phyloP scores from a whole-genome alignment of 1,140 invertebrate genomes.

The Cecropterus lyciades region DNA sequence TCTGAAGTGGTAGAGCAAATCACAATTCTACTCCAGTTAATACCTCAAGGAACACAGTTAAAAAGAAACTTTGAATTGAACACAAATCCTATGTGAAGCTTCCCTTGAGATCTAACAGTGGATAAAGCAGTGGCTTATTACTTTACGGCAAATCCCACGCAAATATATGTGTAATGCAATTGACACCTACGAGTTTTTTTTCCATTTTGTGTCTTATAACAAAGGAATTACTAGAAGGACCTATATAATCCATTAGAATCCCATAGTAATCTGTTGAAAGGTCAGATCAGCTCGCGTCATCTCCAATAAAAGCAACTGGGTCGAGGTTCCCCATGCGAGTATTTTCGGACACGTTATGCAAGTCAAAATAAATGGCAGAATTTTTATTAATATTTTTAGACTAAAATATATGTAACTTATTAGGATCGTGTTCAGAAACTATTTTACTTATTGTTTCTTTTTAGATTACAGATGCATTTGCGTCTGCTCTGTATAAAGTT shows the following conservation, averaged over 20 bases:
- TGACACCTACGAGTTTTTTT: neutral
- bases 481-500: too few relatives aligned
- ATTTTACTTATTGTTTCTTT: too few relatives aligned
- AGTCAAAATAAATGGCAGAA: conserved; percentile 40
- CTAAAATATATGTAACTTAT: neutral
- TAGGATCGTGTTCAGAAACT: too few relatives aligned
- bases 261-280: conserved; percentile 21
- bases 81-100: too few relatives aligned
- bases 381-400: conserved; percentile 2
- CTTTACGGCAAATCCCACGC: too few relatives aligned
- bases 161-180: neutral
- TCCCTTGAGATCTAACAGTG: too few relatives aligned
- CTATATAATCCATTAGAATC: conserved; percentile 28
- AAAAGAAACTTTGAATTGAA: too few relatives aligned
- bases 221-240: conserved; percentile 12
- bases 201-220: neutral
- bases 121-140: too few relatives aligned
- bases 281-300: conserved; percentile 41
- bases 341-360: conserved; percentile 70
- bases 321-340: conserved; percentile 61
- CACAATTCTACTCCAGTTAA: too few relatives aligned
- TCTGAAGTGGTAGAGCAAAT: too few relatives aligned
- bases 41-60: too few relatives aligned
- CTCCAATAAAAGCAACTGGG: conserved; percentile 55
- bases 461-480: too few relatives aligned